A percentile compares a stretch with the other conserved stretches of the same genome.
phyloP scores from a whole-genome alignment of 2,797 vertebrate species.

The Takifugu ocellatus region DNA sequence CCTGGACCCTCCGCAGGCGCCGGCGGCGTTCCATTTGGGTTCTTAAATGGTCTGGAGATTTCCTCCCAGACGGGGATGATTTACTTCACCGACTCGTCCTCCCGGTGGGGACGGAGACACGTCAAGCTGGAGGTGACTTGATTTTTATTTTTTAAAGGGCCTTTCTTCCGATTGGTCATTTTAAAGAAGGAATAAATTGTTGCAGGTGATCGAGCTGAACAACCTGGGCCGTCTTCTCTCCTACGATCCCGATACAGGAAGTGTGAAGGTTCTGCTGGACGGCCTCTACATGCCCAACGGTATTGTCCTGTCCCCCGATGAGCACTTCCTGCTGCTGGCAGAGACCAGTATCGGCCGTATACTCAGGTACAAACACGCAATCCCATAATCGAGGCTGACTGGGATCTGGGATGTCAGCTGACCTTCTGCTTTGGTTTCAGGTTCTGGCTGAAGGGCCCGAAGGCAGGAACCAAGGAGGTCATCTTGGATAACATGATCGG shows the following conservation, averaged over 20 bases:
- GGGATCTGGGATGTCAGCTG: too few relatives aligned
- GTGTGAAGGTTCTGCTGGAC: conserved; percentile 58
- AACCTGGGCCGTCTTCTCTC: conserved; percentile 65
- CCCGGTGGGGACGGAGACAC: conserved; percentile 74
- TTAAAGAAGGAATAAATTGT: not conserved
- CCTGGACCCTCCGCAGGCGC: conserved; percentile 48
- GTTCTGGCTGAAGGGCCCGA: conserved; percentile 71
- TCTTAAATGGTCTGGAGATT: conserved; percentile 76
- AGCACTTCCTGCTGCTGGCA: conserved; percentile 70
- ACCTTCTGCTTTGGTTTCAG: conserved; percentile 32
- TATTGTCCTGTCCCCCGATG: conserved; percentile 66
- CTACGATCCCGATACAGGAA: conserved; percentile 56
- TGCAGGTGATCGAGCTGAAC: conserved; percentile 76
- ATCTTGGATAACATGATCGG: conserved; percentile 76
- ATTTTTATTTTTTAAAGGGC: too few relatives aligned
- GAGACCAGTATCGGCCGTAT: conserved; percentile 76
- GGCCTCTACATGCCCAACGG: conserved; percentile 77
- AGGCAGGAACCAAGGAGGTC: conserved; percentile 65
- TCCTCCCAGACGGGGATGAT: conserved; percentile 66
- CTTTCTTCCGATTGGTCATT: not conserved
- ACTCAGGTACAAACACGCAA: conserved; percentile 41
- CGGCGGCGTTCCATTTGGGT: conserved; percentile 71
- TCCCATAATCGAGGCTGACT: too few relatives aligned
- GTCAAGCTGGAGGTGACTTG: conserved; percentile 71
- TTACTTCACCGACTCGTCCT: conserved; percentile 79